These are phyloP conservation scores for Eudasyphora cyanicolor DNA, from an alignment of 2,888 invertebrate genomes.

Conservation along the genomic window DNA sequence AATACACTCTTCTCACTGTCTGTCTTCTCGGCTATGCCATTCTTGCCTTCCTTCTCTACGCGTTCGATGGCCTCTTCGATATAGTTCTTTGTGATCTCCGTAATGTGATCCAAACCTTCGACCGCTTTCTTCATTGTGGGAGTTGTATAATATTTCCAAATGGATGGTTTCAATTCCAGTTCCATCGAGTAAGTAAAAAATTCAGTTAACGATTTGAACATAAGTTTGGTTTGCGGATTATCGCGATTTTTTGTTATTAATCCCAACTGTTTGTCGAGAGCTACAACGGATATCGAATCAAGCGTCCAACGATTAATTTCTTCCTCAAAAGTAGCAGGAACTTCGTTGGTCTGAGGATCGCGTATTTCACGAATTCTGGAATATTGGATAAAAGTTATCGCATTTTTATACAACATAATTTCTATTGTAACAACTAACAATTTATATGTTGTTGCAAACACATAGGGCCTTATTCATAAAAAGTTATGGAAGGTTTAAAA, in stretches of 20 bases:
- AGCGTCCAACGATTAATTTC: no score
- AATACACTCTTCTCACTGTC: slow-evolving; percentile 82
- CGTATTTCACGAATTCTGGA: slow-evolving; percentile 76
- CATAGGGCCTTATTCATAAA: no score
- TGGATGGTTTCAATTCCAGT: slow-evolving; percentile 71
- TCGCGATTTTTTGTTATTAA: slow-evolving; percentile 65
- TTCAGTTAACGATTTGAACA: slow-evolving; percentile 64
- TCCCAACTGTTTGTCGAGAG: no score
- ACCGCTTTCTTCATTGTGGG: slow-evolving; percentile 69
- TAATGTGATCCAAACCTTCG: slow-evolving; percentile 69
- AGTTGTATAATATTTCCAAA: slow-evolving; percentile 70
- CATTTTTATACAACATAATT: no score
- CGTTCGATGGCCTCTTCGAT: slow-evolving; percentile 75
- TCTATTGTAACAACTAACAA: no score
- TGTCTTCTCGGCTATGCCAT: slow-evolving; percentile 64
- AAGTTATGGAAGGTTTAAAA: no score
- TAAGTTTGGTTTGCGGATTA: slow-evolving; percentile 61
- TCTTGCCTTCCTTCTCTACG: slow-evolving; percentile 64
- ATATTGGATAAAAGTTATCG: no score
- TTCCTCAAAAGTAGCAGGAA: slow-evolving; percentile 80
- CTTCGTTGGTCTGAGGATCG: slow-evolving; percentile 73
- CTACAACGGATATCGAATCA: no score
- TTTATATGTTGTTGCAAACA: no score
- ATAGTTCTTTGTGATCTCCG: slow-evolving; percentile 70
- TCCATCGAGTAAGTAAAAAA: slow-evolving; percentile 64